Percentiles rank a stretch among this genome's conserved stretches.
Evolutionary conservation across 1,140 invertebrate species (phyloP).

Genomic region (Pogonomyrmex californicus): DNA sequence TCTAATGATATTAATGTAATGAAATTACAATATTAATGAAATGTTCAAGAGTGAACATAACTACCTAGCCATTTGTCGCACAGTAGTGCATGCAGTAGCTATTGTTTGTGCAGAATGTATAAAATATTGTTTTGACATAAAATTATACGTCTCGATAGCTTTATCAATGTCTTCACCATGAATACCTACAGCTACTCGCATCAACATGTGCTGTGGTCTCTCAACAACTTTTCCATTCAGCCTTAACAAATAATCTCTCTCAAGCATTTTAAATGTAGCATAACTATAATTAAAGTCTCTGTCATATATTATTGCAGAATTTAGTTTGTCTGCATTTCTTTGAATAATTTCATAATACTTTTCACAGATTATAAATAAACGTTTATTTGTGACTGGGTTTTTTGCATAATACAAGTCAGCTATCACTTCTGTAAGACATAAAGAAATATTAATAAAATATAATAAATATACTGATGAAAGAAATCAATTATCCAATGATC

Average conservation of each 20-base stretch:
- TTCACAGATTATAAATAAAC: conserved; percentile 95
- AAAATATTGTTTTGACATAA: conserved; percentile 98
- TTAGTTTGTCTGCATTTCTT: conserved; percentile 94
- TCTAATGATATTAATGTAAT: too few species aligned
- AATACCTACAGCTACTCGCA: conserved; percentile 98
- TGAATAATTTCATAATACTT: conserved; percentile 94
- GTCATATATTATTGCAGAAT: conserved; percentile 98
- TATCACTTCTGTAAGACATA: conserved; percentile 93
- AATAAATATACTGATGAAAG: too few species aligned
- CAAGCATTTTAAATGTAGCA: conserved; percentile 99
- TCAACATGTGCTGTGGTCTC: conserved; percentile 99
- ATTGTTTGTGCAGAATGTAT: conserved; percentile 99
- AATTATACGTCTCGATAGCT: conserved; percentile 99
- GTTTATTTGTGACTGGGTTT: conserved; percentile 91
- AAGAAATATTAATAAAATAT: background rate
- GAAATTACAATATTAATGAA: background rate
- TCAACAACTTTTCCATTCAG: conserved; percentile 98
- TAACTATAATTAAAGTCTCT: conserved; percentile 99
- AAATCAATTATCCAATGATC: too few species aligned
- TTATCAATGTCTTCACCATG: conserved; percentile 97
- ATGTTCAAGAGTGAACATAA: background rate
- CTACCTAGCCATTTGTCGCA: conserved; percentile 95
- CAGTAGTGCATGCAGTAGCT: conserved; percentile 96
- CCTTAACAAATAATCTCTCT: conserved; percentile 97
- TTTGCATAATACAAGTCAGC: conserved; percentile 93